Percentiles rank a stretch among this genome's conserved stretches.
Evolutionary conservation across 1,140 invertebrate species (phyloP).

Genomic region (Zaprionus taronus): DNA sequence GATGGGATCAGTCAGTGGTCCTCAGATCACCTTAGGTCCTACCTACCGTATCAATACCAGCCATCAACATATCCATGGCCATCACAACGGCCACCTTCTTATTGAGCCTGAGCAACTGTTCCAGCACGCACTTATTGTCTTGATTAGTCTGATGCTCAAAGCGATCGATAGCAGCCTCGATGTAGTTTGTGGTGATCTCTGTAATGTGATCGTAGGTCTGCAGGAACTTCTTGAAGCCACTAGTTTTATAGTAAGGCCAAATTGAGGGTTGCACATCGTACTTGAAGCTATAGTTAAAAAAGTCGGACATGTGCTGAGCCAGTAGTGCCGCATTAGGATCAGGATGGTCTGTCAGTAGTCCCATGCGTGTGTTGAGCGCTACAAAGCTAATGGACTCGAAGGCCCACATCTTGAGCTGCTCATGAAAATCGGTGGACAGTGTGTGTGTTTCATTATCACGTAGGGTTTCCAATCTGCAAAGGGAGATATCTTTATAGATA

Average conservation of each 20-base stretch:
- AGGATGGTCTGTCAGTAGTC: constrained; percentile 85
- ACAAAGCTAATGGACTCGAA: constrained; percentile 89
- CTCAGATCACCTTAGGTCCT: accelerated
- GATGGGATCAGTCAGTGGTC: too few relatives aligned
- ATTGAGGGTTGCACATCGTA: constrained; percentile 87
- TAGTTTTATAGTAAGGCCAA: constrained; percentile 87
- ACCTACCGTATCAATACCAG: constrained; percentile 90
- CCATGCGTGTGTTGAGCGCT: constrained; percentile 85
- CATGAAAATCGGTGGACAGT: constrained; percentile 86
- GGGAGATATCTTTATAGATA: not conserved
- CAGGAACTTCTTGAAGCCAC: constrained; percentile 86
- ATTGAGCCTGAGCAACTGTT: constrained; percentile 87
- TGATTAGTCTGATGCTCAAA: constrained; percentile 85
- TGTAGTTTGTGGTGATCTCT: constrained; percentile 63
- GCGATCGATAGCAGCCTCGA: constrained; percentile 72
- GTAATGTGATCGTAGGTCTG: constrained; percentile 83
- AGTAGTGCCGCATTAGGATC: constrained; percentile 81
- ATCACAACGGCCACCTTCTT: constrained; percentile 87
- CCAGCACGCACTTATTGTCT: constrained; percentile 86
- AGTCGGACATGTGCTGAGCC: constrained; percentile 87
- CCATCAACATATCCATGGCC: constrained; percentile 90
- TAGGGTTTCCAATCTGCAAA: constrained; percentile 85
- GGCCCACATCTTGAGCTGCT: constrained; percentile 89
- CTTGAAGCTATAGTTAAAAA: constrained; percentile 85
- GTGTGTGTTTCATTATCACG: constrained; percentile 85